Evolutionary conservation across 2,888 invertebrate species (phyloP).

Genomic region (Orthonevra nobilis): DNA sequence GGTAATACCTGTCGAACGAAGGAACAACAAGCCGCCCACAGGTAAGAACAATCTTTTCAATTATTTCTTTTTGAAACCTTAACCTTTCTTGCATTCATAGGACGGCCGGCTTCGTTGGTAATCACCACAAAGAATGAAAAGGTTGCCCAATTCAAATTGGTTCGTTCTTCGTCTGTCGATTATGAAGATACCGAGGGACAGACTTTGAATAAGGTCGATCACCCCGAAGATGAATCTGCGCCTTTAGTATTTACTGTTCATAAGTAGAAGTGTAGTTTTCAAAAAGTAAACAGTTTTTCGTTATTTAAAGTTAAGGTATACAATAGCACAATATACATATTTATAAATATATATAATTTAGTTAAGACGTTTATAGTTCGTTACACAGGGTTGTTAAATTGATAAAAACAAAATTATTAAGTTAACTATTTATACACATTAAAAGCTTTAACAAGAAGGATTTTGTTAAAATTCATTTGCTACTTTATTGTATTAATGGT

Average conservation of each 20-base stretch:
- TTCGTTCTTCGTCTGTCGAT: constrained; percentile 79
- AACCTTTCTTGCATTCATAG: too few species aligned
- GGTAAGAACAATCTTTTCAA: constrained; percentile 72
- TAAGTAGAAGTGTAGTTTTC: constrained; percentile 74
- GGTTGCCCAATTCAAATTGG: constrained; percentile 77
- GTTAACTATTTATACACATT: constrained; percentile 14
- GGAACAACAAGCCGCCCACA: constrained; percentile 75
- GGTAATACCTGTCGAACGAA: constrained; percentile 62
- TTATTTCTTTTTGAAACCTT: background rate
- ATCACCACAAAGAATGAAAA: constrained; percentile 78
- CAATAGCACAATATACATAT: constrained; percentile 45
- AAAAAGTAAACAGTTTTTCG: background rate
- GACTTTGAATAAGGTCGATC: constrained; percentile 69
- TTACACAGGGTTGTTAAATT: constrained; percentile 49
- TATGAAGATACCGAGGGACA: constrained; percentile 79
- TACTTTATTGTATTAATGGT: too few species aligned
- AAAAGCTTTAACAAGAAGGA: too few species aligned
- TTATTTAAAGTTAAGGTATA: background rate
- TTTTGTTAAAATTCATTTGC: too few species aligned
- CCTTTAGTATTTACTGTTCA: constrained; percentile 78
- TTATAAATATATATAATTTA: too few species aligned
- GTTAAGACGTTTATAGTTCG: constrained; percentile 37
- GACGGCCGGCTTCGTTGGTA: constrained; percentile 79
- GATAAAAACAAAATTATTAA: background rate
- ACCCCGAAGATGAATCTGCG: constrained; percentile 78